Base-by-base conservation (phyloP, 2,113 vertebrate species). In the Gallinago jamesoni region DNA sequence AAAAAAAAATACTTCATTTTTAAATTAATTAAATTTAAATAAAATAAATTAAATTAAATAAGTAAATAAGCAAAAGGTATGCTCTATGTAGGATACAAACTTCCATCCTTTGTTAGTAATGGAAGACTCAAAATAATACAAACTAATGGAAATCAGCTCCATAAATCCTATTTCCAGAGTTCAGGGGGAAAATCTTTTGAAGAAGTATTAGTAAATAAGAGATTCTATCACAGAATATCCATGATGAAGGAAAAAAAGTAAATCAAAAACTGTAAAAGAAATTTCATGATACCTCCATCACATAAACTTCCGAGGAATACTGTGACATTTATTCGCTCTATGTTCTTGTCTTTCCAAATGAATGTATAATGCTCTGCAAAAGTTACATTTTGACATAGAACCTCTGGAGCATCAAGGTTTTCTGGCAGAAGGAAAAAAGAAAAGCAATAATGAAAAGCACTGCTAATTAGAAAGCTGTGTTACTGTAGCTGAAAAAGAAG, bases 361-460 rank as follows among this genome's bases (percentile, higher is more conserved):
- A 99, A 98, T 6, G 82, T 93, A 84, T 99, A 99, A 96, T 98
- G 96, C 87, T 99, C 98, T 12, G 98, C 98, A 91, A 99, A 91
- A 15, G 97, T 98, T 87, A 99, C 97, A 14, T 97, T 98, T 82
- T 97, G 96, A 98, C 98, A 98, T 3, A 55, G 56, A 20, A 75
- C 8, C 24, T 81, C 87, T 8, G 64, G 13, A 35, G 57, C 17
- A 56, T 68, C 48, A 78, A 87, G 53, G 15, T 10, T 52, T 82
- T 91, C 98, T 98, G 96, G 35, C 64, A 90, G 56, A 69, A 74
- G 13, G 19, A 13, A 60, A 89, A 69, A 35, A 66, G 15, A 25
- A 55, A 55, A 30, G n/a, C 33, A 15, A 48, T 13, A 25, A 91
- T 45, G 20, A 91, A 86, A 96, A 78, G 14, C 30, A 37, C 17